Evolutionary conservation across 1,140 invertebrate genomes (phyloP).

Genomic region (Drosophila quadrilineata): DNA sequence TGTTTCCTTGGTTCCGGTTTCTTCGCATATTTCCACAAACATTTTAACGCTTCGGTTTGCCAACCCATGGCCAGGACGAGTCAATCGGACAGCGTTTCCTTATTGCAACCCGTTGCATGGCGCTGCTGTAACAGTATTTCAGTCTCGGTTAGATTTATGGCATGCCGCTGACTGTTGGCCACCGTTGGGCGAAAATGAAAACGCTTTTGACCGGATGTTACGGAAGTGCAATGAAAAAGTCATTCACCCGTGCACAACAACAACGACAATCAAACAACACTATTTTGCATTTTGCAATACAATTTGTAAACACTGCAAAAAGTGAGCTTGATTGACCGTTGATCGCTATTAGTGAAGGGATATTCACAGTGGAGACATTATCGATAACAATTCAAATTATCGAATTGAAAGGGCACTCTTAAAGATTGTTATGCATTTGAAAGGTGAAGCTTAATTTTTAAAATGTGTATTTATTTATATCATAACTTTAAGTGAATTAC

Average conservation of each 20-base stretch:
- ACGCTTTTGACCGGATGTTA: conserved; percentile 77
- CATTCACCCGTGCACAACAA: conserved; percentile 80
- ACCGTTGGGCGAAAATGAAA: conserved; percentile 70
- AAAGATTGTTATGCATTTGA: no score
- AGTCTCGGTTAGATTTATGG: conserved; percentile 61
- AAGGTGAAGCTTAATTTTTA: no score
- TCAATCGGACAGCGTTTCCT: conserved; percentile 33
- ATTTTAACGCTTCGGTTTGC: conserved; percentile 33
- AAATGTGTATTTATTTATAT: no score
- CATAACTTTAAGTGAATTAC: no score
- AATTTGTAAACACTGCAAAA: background rate
- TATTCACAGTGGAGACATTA: no score
- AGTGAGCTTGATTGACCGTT: background rate
- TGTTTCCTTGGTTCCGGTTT: conserved; percentile 71
- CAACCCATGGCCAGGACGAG: conserved; percentile 16
- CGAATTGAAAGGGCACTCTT: no score
- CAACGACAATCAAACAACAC: no score
- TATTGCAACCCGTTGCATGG: conserved; percentile 16
- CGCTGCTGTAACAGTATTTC: conserved; percentile 1
- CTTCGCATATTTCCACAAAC: conserved; percentile 36
- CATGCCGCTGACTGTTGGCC: conserved; percentile 50
- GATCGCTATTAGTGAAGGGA: no score
- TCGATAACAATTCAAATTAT: no score
- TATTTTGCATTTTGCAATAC: conserved; percentile 43
- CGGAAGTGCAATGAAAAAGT: conserved; percentile 76